These are phyloP conservation scores for Dermochelys coriacea DNA, from an alignment of 2,797 vertebrate species.

Conservation along the genomic window DNA sequence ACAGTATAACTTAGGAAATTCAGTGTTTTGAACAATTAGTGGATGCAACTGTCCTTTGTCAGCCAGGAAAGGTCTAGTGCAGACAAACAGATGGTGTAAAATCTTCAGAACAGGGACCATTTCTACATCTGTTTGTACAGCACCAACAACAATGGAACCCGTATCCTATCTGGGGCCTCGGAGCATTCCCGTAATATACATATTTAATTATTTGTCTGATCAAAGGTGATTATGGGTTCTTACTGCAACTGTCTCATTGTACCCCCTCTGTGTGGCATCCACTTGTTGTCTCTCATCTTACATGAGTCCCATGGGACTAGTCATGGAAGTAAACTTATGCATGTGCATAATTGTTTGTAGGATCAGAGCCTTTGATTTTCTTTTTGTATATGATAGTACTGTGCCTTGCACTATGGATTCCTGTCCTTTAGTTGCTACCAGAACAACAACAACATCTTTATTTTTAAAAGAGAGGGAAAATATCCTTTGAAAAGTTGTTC, in stretches of 20 bases:
- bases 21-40: background rate
- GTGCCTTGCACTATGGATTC: background rate
- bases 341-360: background rate
- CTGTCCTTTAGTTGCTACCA: background rate
- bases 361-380: background rate
- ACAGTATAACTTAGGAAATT: background rate
- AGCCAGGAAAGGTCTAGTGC: background rate
- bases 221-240: background rate
- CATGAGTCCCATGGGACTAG: background rate
- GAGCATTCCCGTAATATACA: background rate
- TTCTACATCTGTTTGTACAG: background rate
- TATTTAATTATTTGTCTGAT: background rate
- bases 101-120: background rate
- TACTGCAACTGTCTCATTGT: background rate
- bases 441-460: background rate
- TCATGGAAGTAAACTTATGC: background rate
- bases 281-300: background rate
- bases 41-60: background rate
- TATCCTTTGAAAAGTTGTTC: background rate
- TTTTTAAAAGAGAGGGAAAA: background rate
- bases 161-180: background rate
- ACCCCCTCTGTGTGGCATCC: background rate
- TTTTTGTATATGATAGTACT: background rate
- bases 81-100: background rate
- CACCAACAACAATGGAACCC: background rate